phyloP scores from a whole-genome alignment of 2,888 invertebrate species.

The Plemyria rubiginata region DNA sequence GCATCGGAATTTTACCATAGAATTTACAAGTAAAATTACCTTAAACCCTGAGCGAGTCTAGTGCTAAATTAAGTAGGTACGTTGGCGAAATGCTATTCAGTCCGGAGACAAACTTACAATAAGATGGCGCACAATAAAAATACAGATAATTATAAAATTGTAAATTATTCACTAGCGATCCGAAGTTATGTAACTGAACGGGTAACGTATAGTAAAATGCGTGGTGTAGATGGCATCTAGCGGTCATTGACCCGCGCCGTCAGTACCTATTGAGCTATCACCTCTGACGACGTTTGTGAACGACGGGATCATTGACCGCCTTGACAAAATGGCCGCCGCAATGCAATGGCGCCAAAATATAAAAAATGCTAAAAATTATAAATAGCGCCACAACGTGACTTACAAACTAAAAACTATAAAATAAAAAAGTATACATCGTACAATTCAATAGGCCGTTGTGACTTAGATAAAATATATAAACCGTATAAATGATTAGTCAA shows the following conservation, averaged over 20 bases:
- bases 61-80: conserved; percentile 33
- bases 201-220: conserved; percentile 72
- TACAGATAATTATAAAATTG: conserved; percentile 58
- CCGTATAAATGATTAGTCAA: conserved; percentile 13
- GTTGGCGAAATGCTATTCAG: conserved; percentile 19
- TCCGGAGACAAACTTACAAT: conserved; percentile 46
- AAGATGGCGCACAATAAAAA: conserved; percentile 62
- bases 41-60: conserved; percentile 6
- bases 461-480: conserved; percentile 64
- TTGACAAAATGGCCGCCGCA: conserved; percentile 49
- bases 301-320: conserved; percentile 53
- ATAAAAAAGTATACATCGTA: conserved; percentile 66
- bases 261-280: conserved; percentile 9
- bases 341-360: conserved; percentile 52
- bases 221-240: conserved; percentile 54
- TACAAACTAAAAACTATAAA: conserved; percentile 64
- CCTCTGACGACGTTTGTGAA: conserved; percentile 31
- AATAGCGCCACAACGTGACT: conserved; percentile 61
- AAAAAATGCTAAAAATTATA: conserved; percentile 76
- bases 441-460: conserved; percentile 75
- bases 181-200: conserved; percentile 74
- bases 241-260: conserved; percentile 38
- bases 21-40: conserved; percentile 11
- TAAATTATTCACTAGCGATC: conserved; percentile 76
- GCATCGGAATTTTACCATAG: background rate